Base-by-base conservation (phyloP, 2,797 vertebrate genomes). In the Octomys mimax region DNA sequence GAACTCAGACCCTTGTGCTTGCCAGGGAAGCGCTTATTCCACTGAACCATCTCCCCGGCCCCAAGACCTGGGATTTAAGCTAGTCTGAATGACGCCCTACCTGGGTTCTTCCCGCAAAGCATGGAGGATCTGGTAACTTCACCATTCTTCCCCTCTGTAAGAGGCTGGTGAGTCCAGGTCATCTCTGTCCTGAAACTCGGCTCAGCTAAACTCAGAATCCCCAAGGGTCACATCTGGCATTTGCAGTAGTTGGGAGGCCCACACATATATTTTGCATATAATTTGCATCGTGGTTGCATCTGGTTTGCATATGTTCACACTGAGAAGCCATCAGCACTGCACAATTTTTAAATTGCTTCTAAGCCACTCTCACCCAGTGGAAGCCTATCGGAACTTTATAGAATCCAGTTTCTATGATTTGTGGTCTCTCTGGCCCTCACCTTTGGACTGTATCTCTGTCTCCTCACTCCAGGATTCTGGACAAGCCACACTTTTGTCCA, bases 271-370 rank as follows among this genome's bases (percentile, higher is more conserved):
- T 97, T 97, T 97, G 93, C 97, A 96, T 97, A 28, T 61, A 3
- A 92, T 97, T 94, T 97, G 90, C 96, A 97, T 95, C 96, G 91
- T 42, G 1, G 24, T 87, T 64, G 66, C 97, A 97, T 98, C 96
- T 98, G 97, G 97, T 95, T 97, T 97, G 88, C 97, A 97, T 94
- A 84, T 97, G 97, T 97, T 66, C 61, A 68, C 4, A 13, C 18
- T 5, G 79, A 94, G 31, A 95, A 46, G 49, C 87, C n/a, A 57
- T 75, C 78, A 77, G 59, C n/a, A 36, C 70, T 62, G 5, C 57
- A 81, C 59, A 78, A 73, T 86, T 87, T 95, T 52, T 61, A 93
- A 94, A 85, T 61, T 80, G 28, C 66, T 91, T 96, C 68, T 92
- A 83, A 95, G 87, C n/a, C 62, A 24, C 66, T 85, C 92, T 90